A percentile compares a stretch with the other conserved stretches of the same genome.
These are phyloP conservation scores for Indicator maculatus DNA, from an alignment of 2,113 vertebrate genomes.

Conservation along the genomic window DNA sequence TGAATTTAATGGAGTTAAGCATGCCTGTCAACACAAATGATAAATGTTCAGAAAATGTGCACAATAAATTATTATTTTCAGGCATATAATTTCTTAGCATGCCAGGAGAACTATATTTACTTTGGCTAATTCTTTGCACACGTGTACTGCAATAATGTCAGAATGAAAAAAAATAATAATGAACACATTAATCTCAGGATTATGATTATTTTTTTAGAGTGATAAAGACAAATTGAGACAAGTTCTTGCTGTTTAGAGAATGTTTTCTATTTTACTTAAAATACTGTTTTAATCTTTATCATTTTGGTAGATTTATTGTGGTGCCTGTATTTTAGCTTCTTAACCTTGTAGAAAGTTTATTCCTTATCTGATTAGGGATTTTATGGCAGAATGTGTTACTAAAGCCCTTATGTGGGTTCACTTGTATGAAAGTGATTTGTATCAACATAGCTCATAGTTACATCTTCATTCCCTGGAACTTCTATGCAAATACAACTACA, in stretches of 20 bases:
- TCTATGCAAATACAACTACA: background rate
- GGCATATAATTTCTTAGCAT: background rate
- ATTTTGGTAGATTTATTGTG: background rate
- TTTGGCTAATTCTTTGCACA: background rate
- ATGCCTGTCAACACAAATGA: background rate
- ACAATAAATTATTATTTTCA: background rate
- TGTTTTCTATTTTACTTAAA: background rate
- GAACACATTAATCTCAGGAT: background rate
- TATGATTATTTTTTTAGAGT: background rate
- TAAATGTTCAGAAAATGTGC: background rate
- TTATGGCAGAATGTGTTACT: background rate
- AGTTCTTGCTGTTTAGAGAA: background rate
- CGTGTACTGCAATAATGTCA: background rate
- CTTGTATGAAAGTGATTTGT: background rate
- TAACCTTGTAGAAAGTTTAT: background rate
- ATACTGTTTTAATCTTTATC: background rate
- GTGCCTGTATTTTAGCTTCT: background rate
- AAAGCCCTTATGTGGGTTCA: background rate
- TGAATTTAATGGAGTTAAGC: background rate
- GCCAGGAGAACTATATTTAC: background rate
- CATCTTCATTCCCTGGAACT: background rate
- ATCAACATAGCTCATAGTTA: background rate
- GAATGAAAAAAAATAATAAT: background rate
- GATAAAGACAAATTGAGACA: background rate
- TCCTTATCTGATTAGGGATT: background rate